Conservation (phyloP, 1,140 invertebrate species). For the Drosophila pandora region DNA sequence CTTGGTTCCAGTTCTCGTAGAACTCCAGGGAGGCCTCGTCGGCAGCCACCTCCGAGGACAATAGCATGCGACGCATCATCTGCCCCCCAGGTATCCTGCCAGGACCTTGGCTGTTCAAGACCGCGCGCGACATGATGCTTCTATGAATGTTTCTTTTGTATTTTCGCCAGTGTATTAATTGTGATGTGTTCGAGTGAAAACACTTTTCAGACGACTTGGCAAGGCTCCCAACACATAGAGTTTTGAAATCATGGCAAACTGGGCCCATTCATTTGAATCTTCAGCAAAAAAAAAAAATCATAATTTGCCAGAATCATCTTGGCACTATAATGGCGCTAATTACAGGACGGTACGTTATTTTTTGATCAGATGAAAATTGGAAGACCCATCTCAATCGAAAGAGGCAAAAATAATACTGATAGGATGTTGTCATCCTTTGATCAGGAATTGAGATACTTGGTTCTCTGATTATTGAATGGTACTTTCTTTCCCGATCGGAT, state of each 20-base stretch:
- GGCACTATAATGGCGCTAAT: no score
- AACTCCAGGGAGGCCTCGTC: conserved; percentile 36
- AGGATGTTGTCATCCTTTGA: no score
- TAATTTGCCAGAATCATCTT: no score
- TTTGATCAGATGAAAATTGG: no score
- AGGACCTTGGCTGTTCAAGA: not conserved
- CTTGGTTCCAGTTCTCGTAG: conserved; percentile 34
- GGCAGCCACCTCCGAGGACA: not conserved
- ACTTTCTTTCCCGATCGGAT: no score
- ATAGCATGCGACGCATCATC: not conserved
- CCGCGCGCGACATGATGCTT: not conserved
- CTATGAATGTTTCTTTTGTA: not conserved
- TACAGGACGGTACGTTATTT: no score
- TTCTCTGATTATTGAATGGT: no score
- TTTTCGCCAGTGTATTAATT: not conserved
- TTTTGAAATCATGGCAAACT: not conserved
- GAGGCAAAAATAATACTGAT: no score
- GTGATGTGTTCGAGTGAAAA: not conserved
- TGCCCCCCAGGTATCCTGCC: conserved; percentile 2
- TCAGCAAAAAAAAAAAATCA: no score
- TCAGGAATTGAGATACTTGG: no score
- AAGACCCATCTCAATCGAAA: no score
- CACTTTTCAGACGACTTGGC: not conserved
- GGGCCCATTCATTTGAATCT: not conserved
- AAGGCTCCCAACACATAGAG: not conserved